Percentiles rank a stretch among this genome's conserved stretches.
phyloP scores from a whole-genome alignment of 1,140 invertebrate genomes.

The Neodiprion pinetum region DNA sequence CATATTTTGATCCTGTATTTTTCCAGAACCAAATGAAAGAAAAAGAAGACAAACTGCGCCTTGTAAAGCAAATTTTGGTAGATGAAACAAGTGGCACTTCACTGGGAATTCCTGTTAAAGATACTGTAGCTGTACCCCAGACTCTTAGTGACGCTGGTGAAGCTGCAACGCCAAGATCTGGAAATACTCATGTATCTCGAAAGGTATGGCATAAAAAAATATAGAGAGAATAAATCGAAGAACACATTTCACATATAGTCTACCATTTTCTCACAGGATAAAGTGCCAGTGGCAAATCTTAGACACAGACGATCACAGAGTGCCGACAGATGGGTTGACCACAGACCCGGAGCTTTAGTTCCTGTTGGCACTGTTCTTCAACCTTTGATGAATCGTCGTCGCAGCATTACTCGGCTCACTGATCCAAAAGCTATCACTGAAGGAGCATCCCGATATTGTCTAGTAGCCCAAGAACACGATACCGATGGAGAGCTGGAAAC shows the following conservation, averaged over 20 bases:
- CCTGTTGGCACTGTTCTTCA: constrained; percentile 88
- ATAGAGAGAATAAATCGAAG: background rate
- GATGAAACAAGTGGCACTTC: constrained; percentile 39
- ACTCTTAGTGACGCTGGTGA: constrained; percentile 29
- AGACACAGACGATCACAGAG: constrained; percentile 82
- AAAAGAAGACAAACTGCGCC: constrained; percentile 62
- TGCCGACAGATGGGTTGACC: constrained; percentile 88
- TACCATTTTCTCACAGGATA: constrained; percentile 35
- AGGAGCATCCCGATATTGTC: constrained; percentile 83
- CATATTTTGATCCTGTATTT: constrained; percentile 25
- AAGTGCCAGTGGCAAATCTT: constrained; percentile 71
- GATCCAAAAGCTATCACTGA: constrained; percentile 64
- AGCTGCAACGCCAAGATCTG: constrained; percentile 34
- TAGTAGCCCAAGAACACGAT: constrained; percentile 91
- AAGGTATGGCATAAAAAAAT: constrained; percentile 33
- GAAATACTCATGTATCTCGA: constrained; percentile 42
- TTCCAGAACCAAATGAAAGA: constrained; percentile 58
- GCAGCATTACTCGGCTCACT: constrained; percentile 82
- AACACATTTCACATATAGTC: background rate
- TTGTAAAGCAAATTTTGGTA: constrained; percentile 61
- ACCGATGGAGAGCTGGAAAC: constrained; percentile 92
- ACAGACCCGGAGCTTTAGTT: constrained; percentile 77
- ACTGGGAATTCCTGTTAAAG: constrained; percentile 33
- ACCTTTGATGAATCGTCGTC: constrained; percentile 81
- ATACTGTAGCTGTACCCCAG: constrained; percentile 24